phyloP scores from a whole-genome alignment of 2,797 vertebrate genomes.

The Pangasius sanitwongsei region DNA sequence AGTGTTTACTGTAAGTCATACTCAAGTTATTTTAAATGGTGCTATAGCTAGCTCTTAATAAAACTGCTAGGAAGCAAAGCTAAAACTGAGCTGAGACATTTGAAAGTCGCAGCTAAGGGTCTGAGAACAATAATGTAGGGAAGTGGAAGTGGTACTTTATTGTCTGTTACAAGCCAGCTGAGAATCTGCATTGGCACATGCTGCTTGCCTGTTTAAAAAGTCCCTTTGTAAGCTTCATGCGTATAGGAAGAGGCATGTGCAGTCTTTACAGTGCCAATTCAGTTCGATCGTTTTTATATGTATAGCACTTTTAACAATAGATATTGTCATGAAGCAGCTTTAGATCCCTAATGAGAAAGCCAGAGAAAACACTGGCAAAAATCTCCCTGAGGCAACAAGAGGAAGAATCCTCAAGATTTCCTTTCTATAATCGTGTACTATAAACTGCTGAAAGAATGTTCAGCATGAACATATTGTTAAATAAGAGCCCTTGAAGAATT shows the following conservation, averaged over 20 bases:
- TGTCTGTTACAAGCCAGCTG: background rate
- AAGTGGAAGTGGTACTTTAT: background rate
- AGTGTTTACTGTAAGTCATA: slow-evolving; percentile 7
- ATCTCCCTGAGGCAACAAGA: background rate
- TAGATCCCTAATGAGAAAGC: background rate
- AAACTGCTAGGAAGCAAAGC: background rate
- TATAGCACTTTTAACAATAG: background rate
- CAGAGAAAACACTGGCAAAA: background rate
- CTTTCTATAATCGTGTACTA: background rate
- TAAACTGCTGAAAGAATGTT: background rate
- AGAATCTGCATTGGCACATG: background rate
- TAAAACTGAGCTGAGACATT: background rate
- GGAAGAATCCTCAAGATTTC: background rate
- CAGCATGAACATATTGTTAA: background rate
- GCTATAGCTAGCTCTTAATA: background rate
- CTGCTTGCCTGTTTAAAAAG: background rate
- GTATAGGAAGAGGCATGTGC: background rate
- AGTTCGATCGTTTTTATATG: background rate
- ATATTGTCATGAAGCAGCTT: background rate
- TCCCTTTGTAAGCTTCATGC: background rate
- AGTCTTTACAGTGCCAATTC: background rate
- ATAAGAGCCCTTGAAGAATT: background rate
- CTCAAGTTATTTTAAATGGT: background rate
- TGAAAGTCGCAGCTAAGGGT: background rate
- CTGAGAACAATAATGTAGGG: background rate